These are phyloP conservation scores for Triplophysa tibetana DNA, from an alignment of 2,113 vertebrate genomes.

Conservation along the genomic window DNA sequence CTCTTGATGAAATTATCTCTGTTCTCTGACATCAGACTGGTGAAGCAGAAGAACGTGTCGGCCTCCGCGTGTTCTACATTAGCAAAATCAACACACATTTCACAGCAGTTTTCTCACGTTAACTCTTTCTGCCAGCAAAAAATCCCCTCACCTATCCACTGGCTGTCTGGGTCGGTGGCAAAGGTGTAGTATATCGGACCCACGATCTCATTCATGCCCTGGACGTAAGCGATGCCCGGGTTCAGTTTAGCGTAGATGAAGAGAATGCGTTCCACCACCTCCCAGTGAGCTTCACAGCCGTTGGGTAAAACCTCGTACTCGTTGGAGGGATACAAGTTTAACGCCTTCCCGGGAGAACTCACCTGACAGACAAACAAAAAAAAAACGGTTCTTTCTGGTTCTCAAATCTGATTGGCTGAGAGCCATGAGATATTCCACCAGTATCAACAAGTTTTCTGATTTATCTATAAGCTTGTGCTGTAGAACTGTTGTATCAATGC, in stretches of 20 bases:
- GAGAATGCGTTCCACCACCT: slow-evolving; percentile 95
- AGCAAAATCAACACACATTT: not conserved
- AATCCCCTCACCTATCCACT: slow-evolving; percentile 86
- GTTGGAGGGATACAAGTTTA: slow-evolving; percentile 77
- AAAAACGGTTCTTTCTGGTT: too few relatives aligned
- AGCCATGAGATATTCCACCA: too few relatives aligned
- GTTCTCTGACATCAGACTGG: slow-evolving; percentile 97
- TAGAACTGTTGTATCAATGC: too few relatives aligned
- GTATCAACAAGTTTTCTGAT: too few relatives aligned
- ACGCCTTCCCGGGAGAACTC: slow-evolving; percentile 86
- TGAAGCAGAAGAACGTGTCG: slow-evolving; percentile 98
- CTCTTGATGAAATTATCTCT: slow-evolving; percentile 99
- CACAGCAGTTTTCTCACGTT: too few relatives aligned
- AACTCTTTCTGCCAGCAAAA: too few relatives aligned
- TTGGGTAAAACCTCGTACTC: slow-evolving; percentile 90
- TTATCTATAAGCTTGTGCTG: too few relatives aligned
- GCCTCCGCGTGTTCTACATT: slow-evolving; percentile 90
- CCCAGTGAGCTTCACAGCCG: slow-evolving; percentile 95
- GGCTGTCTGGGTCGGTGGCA: slow-evolving; percentile 88
- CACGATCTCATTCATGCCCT: slow-evolving; percentile 98
- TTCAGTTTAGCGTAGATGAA: slow-evolving; percentile 99
- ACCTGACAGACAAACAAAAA: slow-evolving; percentile 72
- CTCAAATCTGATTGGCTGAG: too few relatives aligned
- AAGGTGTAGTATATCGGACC: slow-evolving; percentile 98
- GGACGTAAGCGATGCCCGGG: slow-evolving; percentile 94